phyloP scores from a whole-genome alignment of 1,140 invertebrate genomes.

The Drosophila jambulina region DNA sequence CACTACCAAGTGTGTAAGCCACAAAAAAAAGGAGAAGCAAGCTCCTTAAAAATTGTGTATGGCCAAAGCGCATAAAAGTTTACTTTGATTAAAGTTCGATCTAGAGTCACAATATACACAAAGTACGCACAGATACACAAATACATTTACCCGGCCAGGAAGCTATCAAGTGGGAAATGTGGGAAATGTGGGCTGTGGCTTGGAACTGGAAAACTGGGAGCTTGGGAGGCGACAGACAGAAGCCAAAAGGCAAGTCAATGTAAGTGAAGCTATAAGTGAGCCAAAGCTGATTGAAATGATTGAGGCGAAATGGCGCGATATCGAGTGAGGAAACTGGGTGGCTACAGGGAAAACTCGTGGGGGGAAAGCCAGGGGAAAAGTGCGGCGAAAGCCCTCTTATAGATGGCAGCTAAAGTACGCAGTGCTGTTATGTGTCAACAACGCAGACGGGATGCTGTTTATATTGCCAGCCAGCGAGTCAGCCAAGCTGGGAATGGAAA shows the following conservation, averaged over 20 bases:
- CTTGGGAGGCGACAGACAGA: conserved; percentile 26
- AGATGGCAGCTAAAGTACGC: conserved; percentile 47
- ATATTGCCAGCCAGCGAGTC: conserved; percentile 49
- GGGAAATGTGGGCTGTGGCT: not conserved
- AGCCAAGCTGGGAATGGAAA: conserved; percentile 41
- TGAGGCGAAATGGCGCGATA: conserved; percentile 79
- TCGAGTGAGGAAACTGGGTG: conserved; percentile 45
- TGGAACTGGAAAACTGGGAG: not conserved
- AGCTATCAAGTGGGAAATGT: conserved; percentile 21
- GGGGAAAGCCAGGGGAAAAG: not conserved
- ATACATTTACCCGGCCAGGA: conserved; percentile 52
- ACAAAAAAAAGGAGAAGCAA: conserved; percentile 21
- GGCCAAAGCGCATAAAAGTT: conserved; percentile 74
- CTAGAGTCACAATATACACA: conserved; percentile 64
- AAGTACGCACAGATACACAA: conserved; percentile 54
- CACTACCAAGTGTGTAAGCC: not conserved
- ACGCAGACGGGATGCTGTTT: conserved; percentile 54
- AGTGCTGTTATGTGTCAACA: conserved; percentile 72
- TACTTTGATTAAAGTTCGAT: conserved; percentile 83
- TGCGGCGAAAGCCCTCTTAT: conserved; percentile 20
- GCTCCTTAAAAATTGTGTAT: conserved; percentile 69
- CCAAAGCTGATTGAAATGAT: conserved; percentile 81
- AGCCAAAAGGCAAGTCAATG: conserved; percentile 81
- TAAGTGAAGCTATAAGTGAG: conserved; percentile 75
- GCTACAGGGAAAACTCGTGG: not conserved